Conservation (phyloP, 2,888 invertebrate species). For the Cheilosia soror region DNA sequence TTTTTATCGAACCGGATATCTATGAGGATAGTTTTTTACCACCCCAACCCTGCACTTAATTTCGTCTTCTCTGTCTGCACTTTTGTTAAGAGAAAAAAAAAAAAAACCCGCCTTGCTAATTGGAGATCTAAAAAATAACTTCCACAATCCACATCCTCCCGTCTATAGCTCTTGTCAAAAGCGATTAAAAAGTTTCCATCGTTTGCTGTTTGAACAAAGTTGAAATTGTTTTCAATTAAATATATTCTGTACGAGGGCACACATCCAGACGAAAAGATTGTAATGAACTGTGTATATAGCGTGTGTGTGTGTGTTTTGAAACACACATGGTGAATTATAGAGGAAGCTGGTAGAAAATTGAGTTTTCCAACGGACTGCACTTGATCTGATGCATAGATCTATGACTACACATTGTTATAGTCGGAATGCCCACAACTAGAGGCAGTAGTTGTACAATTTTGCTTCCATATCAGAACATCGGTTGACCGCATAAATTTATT, state of each 20-base stretch:
- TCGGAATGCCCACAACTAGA: neutral
- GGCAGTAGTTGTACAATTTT: conserved; percentile 22
- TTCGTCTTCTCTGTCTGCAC: conserved; percentile 12
- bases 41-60: conserved; percentile 1
- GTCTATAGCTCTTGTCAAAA: conserved; percentile 35
- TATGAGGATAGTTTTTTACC: too few relatives aligned
- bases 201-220: conserved; percentile 68
- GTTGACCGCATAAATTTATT: conserved; percentile 74
- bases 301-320: neutral
- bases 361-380: conserved; percentile 73
- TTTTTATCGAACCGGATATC: too few relatives aligned
- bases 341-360: conserved; percentile 58
- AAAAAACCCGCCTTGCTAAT: conserved; percentile 16
- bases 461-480: conserved; percentile 57
- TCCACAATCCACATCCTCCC: conserved; percentile 2
- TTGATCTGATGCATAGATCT: conserved; percentile 43
- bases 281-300: neutral
- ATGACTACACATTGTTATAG: neutral
- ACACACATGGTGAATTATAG: neutral
- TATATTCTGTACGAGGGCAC: conserved; percentile 39
- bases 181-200: conserved; percentile 71
- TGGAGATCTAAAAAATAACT: neutral
- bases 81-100: neutral
- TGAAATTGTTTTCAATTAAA: conserved; percentile 74
- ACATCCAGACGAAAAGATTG: conserved; percentile 1